Conservation (phyloP, 2,113 vertebrate genomes). For the Sarotherodon lohbergeri region DNA sequence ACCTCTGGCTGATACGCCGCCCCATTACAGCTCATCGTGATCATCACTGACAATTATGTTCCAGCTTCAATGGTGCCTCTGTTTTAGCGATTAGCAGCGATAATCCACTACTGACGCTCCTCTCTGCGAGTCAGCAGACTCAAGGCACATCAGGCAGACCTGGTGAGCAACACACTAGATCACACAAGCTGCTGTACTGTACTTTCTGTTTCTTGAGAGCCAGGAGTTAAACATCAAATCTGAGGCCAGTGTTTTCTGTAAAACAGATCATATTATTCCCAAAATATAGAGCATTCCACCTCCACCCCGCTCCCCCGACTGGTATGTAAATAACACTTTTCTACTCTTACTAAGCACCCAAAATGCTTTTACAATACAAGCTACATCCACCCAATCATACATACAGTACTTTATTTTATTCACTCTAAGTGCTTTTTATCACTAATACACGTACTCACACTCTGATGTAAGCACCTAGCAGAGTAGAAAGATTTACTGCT, state of each 20-base stretch:
- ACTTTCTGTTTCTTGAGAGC: not conserved
- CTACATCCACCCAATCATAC: not conserved
- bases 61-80: constrained; percentile 26
- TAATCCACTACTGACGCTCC: not conserved
- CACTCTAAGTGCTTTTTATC: not conserved
- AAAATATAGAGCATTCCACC: not conserved
- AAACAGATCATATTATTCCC: not conserved
- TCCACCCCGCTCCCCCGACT: not conserved
- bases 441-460: not conserved
- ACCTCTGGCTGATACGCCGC: not conserved
- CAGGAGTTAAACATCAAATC: not conserved
- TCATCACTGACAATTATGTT: constrained; percentile 11
- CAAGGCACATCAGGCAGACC: not conserved
- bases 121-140: constrained; percentile 12
- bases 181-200: not conserved
- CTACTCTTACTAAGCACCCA: not conserved
- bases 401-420: not conserved
- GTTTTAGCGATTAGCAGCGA: constrained; percentile 12
- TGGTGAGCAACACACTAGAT: not conserved
- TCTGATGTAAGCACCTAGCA: not conserved
- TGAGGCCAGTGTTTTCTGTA: not conserved
- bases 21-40: not conserved
- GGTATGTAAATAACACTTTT: not conserved
- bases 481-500: not conserved
- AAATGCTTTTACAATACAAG: not conserved